Percentiles rank a stretch among this genome's conserved stretches.
Evolutionary conservation across 1,140 invertebrate genomes (phyloP).

Genomic region (Batillaria attramentaria): DNA sequence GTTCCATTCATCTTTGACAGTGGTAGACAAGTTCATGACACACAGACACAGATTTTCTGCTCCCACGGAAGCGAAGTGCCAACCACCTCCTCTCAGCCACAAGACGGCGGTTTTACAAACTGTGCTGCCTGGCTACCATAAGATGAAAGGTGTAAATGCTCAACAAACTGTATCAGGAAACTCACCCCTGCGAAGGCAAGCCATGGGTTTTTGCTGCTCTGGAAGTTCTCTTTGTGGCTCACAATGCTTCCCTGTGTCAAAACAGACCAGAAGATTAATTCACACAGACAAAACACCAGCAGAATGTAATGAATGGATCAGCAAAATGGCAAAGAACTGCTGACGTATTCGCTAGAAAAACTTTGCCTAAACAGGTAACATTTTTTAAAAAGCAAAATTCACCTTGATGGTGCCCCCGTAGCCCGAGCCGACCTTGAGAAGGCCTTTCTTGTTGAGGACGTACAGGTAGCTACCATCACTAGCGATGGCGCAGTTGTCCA

Average conservation of each 20-base stretch:
- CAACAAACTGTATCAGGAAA: too few species aligned
- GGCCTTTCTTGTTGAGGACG: slow-evolving; percentile 81
- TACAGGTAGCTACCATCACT: slow-evolving; percentile 93
- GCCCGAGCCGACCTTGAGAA: slow-evolving; percentile 93
- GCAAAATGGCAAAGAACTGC: too few species aligned
- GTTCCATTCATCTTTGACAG: too few species aligned
- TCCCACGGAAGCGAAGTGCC: too few species aligned
- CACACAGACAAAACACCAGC: neutral
- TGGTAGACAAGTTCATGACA: too few species aligned
- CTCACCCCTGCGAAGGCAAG: slow-evolving; percentile 87
- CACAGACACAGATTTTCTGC: too few species aligned
- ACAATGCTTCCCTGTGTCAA: slow-evolving; percentile 80
- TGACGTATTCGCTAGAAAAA: neutral
- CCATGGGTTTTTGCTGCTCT: slow-evolving; percentile 82
- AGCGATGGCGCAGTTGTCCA: slow-evolving; percentile 77
- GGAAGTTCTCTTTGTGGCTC: slow-evolving; percentile 85
- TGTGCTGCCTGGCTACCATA: too few species aligned
- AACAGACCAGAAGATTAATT: slow-evolving; percentile 9
- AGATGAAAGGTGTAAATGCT: too few species aligned
- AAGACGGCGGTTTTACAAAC: too few species aligned
- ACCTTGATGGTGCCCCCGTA: slow-evolving; percentile 90
- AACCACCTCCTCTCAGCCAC: too few species aligned
- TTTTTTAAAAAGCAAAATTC: slow-evolving; percentile 10
- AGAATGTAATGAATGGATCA: too few species aligned
- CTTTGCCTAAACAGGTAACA: neutral